Evolutionary conservation across 2,113 vertebrate species (phyloP).

Genomic region (Sinocyclocheilus anshuiensis): DNA sequence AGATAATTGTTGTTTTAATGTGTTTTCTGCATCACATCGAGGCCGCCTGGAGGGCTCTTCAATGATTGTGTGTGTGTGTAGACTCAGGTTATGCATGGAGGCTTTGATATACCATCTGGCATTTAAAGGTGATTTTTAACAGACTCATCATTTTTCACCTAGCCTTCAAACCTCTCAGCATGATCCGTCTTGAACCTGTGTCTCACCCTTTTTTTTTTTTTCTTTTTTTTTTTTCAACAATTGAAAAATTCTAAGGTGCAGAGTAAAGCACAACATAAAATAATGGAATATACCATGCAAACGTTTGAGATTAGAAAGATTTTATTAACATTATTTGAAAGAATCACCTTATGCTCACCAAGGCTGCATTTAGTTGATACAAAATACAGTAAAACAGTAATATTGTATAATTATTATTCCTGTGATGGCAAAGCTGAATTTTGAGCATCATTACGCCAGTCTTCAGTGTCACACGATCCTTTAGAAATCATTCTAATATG

Average conservation of each 20-base stretch:
- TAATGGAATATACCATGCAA: not conserved
- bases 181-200: not conserved
- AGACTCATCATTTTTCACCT: slow-evolving; percentile 23
- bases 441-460: not conserved
- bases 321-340: not conserved
- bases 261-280: not conserved
- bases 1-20: slow-evolving; percentile 40
- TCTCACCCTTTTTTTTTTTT: not conserved
- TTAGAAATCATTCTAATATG: not conserved
- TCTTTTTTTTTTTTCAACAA: not conserved
- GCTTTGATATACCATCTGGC: slow-evolving; percentile 32
- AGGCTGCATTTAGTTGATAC: not conserved
- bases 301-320: not conserved
- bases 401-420: not conserved
- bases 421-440: not conserved
- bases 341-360: not conserved
- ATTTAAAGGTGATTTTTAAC: slow-evolving; percentile 36
- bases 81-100: not conserved
- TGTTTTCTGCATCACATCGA: slow-evolving; percentile 21
- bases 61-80: slow-evolving; percentile 32
- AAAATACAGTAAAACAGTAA: not conserved
- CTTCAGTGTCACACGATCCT: not conserved
- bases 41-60: not conserved
- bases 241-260: not conserved
- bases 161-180: not conserved